Conservation (phyloP, 1,140 invertebrate genomes). For the Brachionus rubens region DNA sequence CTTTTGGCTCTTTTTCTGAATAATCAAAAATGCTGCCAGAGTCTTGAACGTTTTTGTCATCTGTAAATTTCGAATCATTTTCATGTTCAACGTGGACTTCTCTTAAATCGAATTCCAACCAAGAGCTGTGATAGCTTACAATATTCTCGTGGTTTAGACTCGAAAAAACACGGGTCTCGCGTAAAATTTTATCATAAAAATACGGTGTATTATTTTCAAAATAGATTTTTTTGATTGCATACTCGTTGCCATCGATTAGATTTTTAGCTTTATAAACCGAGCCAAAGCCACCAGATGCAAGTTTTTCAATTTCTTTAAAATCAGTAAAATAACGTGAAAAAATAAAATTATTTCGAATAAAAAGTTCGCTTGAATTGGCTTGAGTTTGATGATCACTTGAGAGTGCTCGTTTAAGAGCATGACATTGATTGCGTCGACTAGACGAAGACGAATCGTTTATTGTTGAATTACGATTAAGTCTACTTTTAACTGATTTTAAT, state of each 20-base stretch:
- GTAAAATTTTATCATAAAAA: conserved; percentile 25
- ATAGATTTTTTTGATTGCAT: conserved; percentile 39
- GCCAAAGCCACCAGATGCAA: conserved; percentile 32
- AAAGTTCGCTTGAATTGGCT: not conserved
- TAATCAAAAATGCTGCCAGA: not conserved
- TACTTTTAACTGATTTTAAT: not conserved
- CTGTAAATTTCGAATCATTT: not conserved
- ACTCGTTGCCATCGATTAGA: conserved; percentile 9
- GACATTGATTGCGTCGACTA: not conserved
- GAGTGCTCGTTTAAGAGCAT: not conserved
- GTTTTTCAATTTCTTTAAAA: conserved; percentile 19
- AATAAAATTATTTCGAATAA: not conserved
- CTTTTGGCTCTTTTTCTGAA: not conserved
- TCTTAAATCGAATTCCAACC: conserved; percentile 4
- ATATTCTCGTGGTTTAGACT: conserved; percentile 40
- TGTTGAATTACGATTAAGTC: not conserved
- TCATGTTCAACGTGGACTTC: not conserved
- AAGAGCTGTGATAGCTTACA: conserved; percentile 27
- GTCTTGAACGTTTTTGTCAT: not conserved
- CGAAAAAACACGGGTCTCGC: conserved; percentile 18
- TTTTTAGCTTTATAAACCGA: conserved; percentile 27
- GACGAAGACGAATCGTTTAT: not conserved
- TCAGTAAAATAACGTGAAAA: conserved; percentile 40
- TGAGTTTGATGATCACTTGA: not conserved
- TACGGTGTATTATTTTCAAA: not conserved